Conservation (phyloP, 2,113 vertebrate species). For the Coturnix japonica region DNA sequence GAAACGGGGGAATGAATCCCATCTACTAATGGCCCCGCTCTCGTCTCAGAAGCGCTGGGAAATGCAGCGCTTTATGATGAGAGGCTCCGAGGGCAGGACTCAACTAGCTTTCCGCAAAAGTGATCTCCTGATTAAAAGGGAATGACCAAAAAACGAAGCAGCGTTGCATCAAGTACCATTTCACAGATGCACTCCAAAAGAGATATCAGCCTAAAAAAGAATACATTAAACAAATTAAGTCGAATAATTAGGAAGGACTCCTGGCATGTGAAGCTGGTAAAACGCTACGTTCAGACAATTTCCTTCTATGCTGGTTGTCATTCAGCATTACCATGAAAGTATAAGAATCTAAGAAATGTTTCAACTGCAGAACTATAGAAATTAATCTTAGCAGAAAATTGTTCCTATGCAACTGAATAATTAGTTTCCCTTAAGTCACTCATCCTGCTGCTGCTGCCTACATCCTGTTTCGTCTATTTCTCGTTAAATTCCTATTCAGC, state of each 20-base stretch:
- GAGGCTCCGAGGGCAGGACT: background rate
- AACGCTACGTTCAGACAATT: background rate
- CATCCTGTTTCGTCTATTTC: slow-evolving; percentile 32
- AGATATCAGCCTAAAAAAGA: slow-evolving; percentile 23
- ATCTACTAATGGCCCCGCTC: slow-evolving; percentile 23
- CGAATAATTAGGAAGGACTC: slow-evolving; percentile 29
- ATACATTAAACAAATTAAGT: slow-evolving; percentile 8
- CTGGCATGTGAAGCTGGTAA: background rate
- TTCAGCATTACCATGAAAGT: background rate
- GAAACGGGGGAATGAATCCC: background rate
- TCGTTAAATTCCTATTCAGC: slow-evolving; percentile 47
- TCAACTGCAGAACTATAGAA: slow-evolving; percentile 16
- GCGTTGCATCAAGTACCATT: background rate
- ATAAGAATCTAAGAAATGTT: slow-evolving; percentile 7
- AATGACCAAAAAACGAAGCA: background rate
- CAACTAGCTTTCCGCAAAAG: background rate
- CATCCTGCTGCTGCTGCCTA: background rate
- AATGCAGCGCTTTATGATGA: background rate
- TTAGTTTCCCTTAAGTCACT: slow-evolving; percentile 48
- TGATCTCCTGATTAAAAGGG: background rate
- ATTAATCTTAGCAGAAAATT: slow-evolving; percentile 61
- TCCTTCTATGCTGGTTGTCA: background rate
- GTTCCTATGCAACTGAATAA: slow-evolving; percentile 48
- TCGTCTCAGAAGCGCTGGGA: background rate
- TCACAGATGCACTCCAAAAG: slow-evolving; percentile 18